Percentiles rank a stretch among this genome's conserved stretches.
These are phyloP conservation scores for Chromis chromis DNA, from an alignment of 2,797 vertebrate genomes.

Conservation along the genomic window DNA sequence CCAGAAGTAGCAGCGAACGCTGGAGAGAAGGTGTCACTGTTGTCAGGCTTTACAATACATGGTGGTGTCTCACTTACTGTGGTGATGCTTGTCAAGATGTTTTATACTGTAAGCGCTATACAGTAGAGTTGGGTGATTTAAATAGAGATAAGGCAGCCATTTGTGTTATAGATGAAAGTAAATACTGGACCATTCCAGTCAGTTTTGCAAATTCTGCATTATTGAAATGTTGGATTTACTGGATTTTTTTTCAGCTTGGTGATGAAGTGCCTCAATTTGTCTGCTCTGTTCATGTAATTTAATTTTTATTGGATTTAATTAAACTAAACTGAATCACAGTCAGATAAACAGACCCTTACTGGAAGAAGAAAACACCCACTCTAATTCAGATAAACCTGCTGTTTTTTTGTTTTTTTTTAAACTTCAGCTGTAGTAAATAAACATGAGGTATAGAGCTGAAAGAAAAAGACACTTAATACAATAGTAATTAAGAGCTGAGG, in stretches of 20 bases:
- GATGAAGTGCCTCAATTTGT: neutral
- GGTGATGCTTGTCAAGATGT: neutral
- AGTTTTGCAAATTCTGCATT: neutral
- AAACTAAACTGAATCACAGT: slow-evolving; percentile 20
- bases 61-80: slow-evolving; percentile 2
- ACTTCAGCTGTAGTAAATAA: neutral
- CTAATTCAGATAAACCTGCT: neutral
- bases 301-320: slow-evolving; percentile 4
- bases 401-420: no score
- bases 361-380: neutral
- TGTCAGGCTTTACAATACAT: neutral
- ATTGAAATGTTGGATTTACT: neutral
- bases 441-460: neutral
- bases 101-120: neutral
- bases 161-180: neutral
- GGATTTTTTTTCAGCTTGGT: neutral
- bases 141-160: neutral
- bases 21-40: slow-evolving; percentile 10
- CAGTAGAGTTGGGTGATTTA: neutral
- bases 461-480: neutral
- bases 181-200: neutral
- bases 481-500: neutral
- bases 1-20: slow-evolving; percentile 2
- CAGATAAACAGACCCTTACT: neutral
- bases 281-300: neutral